Evolutionary conservation across 1,140 invertebrate species (phyloP).

Genomic region (Drosophila parvula): DNA sequence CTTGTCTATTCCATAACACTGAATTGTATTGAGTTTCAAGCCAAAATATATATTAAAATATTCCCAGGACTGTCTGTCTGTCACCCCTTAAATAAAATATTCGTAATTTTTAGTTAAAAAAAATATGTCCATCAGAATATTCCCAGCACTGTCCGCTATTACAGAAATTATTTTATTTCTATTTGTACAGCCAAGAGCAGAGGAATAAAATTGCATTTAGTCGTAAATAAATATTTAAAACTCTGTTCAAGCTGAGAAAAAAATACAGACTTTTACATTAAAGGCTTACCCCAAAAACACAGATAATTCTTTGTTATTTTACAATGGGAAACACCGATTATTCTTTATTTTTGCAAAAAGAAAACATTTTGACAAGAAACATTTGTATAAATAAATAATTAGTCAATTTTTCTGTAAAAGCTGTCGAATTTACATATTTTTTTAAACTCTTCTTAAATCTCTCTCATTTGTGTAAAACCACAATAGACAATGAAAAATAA

Average conservation of each 20-base stretch:
- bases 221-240: background rate
- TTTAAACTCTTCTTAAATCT: too few relatives aligned
- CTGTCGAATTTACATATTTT: too few relatives aligned
- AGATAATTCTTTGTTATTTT: background rate
- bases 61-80: too few relatives aligned
- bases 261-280: background rate
- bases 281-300: background rate
- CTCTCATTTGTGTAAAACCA: too few relatives aligned
- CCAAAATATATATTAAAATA: background rate
- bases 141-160: too few relatives aligned
- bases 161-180: background rate
- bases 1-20: conserved; percentile 1
- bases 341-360: too few relatives aligned
- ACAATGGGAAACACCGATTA: too few relatives aligned
- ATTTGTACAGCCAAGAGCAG: background rate
- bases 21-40: background rate
- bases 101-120: too few relatives aligned
- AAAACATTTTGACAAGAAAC: too few relatives aligned
- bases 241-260: background rate
- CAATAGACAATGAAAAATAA: too few relatives aligned
- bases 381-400: background rate
- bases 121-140: too few relatives aligned
- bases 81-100: too few relatives aligned
- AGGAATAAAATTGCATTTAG: background rate
- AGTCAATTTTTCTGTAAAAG: background rate